phyloP scores from a whole-genome alignment of 2,113 vertebrate species.

The Ammodytes dubius region DNA sequence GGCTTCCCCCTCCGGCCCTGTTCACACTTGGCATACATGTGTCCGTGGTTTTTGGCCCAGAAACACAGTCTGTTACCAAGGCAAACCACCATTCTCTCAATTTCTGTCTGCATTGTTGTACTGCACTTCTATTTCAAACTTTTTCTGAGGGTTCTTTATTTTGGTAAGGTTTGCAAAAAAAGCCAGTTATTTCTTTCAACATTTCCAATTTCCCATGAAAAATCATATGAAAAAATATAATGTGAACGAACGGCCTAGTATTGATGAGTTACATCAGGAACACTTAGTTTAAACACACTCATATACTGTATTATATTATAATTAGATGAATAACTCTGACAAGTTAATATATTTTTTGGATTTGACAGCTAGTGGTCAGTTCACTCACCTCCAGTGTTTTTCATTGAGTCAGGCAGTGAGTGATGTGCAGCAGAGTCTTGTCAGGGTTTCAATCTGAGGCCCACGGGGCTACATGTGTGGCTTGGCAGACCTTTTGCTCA shows the following conservation, averaged over 20 bases:
- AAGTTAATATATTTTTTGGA: not conserved
- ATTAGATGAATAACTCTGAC: not conserved
- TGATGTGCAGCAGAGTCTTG: conserved; percentile 10
- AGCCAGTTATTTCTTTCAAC: too few relatives aligned
- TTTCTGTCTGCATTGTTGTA: not conserved
- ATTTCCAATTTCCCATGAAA: too few relatives aligned
- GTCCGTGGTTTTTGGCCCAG: conserved; percentile 22
- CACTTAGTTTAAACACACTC: not conserved
- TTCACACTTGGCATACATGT: conserved; percentile 34
- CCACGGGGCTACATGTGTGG: conserved; percentile 31
- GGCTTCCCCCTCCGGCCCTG: conserved; percentile 10
- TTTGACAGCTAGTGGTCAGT: conserved; percentile 13
- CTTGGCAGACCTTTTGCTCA: conserved; percentile 34
- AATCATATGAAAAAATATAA: not conserved
- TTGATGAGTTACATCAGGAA: not conserved
- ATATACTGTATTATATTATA: not conserved
- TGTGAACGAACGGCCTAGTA: not conserved
- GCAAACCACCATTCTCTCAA: not conserved
- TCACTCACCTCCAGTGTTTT: conserved; percentile 11
- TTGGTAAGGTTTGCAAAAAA: not conserved
- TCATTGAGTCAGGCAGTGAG: conserved; percentile 9
- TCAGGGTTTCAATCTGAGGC: conserved; percentile 26
- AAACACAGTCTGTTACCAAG: conserved; percentile 19
- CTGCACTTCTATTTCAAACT: not conserved
- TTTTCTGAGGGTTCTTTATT: not conserved